A percentile compares a stretch with the other conserved stretches of the same genome.
Evolutionary conservation across 2,113 vertebrate genomes (phyloP).

Genomic region (Dicaeum eximium): DNA sequence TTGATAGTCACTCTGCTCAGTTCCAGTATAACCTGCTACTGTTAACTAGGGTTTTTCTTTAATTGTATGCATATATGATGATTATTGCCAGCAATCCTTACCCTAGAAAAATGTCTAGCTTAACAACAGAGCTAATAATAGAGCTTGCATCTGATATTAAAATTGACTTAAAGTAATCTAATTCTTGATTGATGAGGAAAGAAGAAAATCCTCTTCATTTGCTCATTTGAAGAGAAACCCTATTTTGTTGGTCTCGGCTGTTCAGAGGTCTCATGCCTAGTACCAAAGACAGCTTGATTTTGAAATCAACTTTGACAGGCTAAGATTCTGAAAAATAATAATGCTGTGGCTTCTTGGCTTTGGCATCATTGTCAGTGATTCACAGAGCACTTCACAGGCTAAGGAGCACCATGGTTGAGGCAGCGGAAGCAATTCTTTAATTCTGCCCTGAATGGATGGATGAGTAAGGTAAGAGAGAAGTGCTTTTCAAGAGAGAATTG

Average conservation of each 20-base stretch:
- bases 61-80: neutral
- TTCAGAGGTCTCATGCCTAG: neutral
- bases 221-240: neutral
- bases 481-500: neutral
- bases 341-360: neutral
- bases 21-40: neutral
- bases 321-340: neutral
- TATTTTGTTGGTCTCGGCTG: neutral
- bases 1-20: neutral
- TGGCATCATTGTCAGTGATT: neutral
- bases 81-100: neutral
- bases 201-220: neutral
- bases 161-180: neutral
- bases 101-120: neutral
- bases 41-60: neutral
- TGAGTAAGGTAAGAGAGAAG: neutral
- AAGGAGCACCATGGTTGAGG: neutral
- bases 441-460: neutral
- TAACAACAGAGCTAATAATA: neutral
- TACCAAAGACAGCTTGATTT: conserved; percentile 7
- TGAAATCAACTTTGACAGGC: conserved; percentile 24
- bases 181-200: neutral
- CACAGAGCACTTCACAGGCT: neutral
- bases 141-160: neutral
- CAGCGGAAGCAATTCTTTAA: neutral